A percentile compares a stretch with the other conserved stretches of the same genome.
These are phyloP conservation scores for Agrochola lychnidis DNA, from an alignment of 2,888 invertebrate species.

Conservation along the genomic window DNA sequence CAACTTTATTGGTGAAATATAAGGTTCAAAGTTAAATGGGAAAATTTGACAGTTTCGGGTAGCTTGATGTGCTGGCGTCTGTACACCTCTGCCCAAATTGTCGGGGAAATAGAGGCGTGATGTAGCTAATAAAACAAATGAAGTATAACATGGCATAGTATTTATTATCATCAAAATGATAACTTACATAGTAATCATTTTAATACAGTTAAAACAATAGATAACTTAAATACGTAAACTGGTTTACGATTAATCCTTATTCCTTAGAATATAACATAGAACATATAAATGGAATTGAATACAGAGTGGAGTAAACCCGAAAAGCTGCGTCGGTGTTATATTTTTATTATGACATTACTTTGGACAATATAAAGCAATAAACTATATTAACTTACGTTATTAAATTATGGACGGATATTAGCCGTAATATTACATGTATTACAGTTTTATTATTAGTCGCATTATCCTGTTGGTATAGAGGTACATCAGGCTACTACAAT, in stretches of 20 bases:
- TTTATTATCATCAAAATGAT: conserved; percentile 81
- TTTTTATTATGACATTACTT: conserved; percentile 88
- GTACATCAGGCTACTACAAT: too few relatives aligned
- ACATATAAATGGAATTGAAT: conserved; percentile 1
- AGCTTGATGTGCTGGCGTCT: too few relatives aligned
- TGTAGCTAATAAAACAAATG: conserved; percentile 51
- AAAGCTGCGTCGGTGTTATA: conserved; percentile 9
- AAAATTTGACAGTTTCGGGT: too few relatives aligned
- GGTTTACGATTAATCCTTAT: conserved; percentile 35
- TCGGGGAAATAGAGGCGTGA: not conserved
- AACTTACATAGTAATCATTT: conserved; percentile 59
- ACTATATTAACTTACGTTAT: conserved; percentile 46
- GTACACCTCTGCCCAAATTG: not conserved
- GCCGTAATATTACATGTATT: conserved; percentile 8
- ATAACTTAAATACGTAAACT: conserved; percentile 43
- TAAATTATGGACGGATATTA: conserved; percentile 41
- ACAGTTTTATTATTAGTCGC: conserved; percentile 6
- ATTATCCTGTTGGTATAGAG: too few relatives aligned
- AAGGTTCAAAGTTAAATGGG: too few relatives aligned
- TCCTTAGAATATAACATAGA: conserved; percentile 19
- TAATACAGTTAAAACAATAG: conserved; percentile 60
- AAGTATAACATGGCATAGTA: conserved; percentile 82
- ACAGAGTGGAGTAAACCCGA: conserved; percentile 15
- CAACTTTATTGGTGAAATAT: too few relatives aligned
- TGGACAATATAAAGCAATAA: conserved; percentile 71